Conservation (phyloP, 1,140 invertebrate genomes). For the Anagrus nilaparvatae region DNA sequence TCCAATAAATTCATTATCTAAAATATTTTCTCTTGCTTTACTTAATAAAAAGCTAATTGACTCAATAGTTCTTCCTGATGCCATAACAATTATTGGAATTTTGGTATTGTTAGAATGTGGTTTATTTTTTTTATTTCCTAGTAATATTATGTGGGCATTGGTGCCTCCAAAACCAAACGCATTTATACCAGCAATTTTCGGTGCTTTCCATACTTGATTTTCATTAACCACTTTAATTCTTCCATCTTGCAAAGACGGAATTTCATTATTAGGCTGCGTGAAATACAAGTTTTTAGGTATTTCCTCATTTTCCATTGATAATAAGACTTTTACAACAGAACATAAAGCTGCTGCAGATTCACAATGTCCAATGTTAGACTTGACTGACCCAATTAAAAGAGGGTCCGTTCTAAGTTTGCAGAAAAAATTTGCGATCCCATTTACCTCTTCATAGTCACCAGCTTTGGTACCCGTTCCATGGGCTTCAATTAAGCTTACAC, state of each 20-base stretch:
- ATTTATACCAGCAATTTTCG: slow-evolving; percentile 46
- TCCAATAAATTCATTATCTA: slow-evolving; percentile 47
- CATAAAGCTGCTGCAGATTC: slow-evolving; percentile 57
- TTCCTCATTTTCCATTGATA: slow-evolving; percentile 54
- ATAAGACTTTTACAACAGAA: slow-evolving; percentile 44
- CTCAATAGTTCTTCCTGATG: slow-evolving; percentile 28
- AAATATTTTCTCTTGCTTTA: too few species aligned
- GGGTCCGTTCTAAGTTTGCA: slow-evolving; percentile 54
- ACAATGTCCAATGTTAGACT: slow-evolving; percentile 69
- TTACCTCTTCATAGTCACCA: slow-evolving; percentile 73
- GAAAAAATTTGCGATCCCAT: slow-evolving; percentile 68
- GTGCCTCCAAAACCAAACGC: slow-evolving; percentile 55
- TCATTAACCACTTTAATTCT: slow-evolving; percentile 51
- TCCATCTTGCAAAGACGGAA: slow-evolving; percentile 55
- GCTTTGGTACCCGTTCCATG: slow-evolving; percentile 45
- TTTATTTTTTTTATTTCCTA: slow-evolving; percentile 43
- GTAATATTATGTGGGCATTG: slow-evolving; percentile 58
- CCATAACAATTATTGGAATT: too few species aligned
- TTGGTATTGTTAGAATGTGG: slow-evolving; percentile 36
- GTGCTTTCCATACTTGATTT: slow-evolving; percentile 50
- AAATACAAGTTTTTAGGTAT: slow-evolving; percentile 69
- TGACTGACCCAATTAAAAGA: slow-evolving; percentile 61
- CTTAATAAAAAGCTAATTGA: slow-evolving; percentile 40
- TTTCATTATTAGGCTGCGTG: slow-evolving; percentile 53
- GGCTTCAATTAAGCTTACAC: slow-evolving; percentile 19